These are phyloP conservation scores for Morinoia aosen DNA, from an alignment of 2,888 invertebrate genomes.

Conservation along the genomic window DNA sequence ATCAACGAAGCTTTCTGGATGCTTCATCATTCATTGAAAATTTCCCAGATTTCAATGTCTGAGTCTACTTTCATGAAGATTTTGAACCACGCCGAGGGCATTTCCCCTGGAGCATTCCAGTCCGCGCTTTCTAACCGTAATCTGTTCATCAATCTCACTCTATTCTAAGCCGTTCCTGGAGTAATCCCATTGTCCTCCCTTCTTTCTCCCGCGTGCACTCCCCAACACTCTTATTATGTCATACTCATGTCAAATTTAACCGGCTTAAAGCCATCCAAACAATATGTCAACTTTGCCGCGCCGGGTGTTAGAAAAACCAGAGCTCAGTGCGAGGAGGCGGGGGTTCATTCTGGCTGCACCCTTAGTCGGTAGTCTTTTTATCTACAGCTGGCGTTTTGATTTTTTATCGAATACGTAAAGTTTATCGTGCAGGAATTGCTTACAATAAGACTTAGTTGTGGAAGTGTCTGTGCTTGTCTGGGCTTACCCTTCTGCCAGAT, in stretches of 20 bases:
- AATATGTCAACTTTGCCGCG: constrained; percentile 46
- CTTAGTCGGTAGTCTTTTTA: neutral
- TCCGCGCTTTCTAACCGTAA: neutral
- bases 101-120: neutral
- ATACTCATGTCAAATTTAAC: constrained; percentile 51
- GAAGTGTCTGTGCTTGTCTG: neutral
- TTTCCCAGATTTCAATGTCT: neutral
- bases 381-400: neutral
- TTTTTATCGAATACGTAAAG: neutral
- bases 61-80: neutral
- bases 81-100: neutral
- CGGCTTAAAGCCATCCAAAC: constrained; percentile 53
- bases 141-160: constrained; percentile 50
- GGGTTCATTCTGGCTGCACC: neutral
- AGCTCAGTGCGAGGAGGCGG: neutral
- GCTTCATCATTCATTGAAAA: neutral
- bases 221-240: constrained; percentile 48
- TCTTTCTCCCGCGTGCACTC: constrained; percentile 24
- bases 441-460: neutral
- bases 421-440: neutral
- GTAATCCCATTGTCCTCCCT: constrained; percentile 51
- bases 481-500: neutral
- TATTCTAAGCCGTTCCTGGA: constrained; percentile 35
- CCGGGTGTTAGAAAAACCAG: constrained; percentile 42
- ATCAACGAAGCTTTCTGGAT: neutral